Base-by-base conservation (phyloP, 1,140 invertebrate species). In the Drosophila subobscura region DNA sequence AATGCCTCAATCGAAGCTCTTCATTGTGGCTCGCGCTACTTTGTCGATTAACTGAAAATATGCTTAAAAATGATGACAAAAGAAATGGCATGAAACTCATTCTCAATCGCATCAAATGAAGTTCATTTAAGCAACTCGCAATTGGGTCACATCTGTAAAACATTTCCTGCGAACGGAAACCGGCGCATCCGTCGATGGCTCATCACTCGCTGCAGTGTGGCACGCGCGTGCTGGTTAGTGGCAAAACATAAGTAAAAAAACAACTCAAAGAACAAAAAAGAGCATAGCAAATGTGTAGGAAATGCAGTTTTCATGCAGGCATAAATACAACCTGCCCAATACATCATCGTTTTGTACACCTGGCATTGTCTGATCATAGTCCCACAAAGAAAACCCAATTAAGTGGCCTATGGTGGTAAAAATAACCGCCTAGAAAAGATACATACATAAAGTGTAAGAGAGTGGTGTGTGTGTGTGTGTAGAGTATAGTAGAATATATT, bases 291-390 rank as follows among this genome's bases (percentile, higher is more conserved):
- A 66, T 42, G 49, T 47, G 61, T 4, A 12, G 33, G 1, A 37
- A 57, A 78, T 72, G 60, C 75, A 77, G 56, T 63, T 29, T 53
- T 37, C 79, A 85, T 85, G 72, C 74, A 20, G 61, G 73, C 61
- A 12, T 79, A 84, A 85, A 79, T 88, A 90, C 77, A 90, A 91
- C 96, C 96, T 97, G 93, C 96, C 96, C 91, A 97, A 94, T 93
- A 94, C 95, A 94, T 97, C 96, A 94, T 97, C 96, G 92, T 95
- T 95, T 53, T 72, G 67, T 90, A 95, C 94, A 90, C 95, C 95
- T 89, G 94, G 94, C 91, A 97, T 94, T 79, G 94, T 95, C 79
- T 95, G 94, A 94, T 97, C 96, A 94, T 95, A 97, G 93, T 97
- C 96, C 96, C 95, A 97, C 89, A 96, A 92, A 91, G 94, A 94